These are phyloP conservation scores for Papilio demoleus DNA, from an alignment of 2,888 invertebrate species.

Conservation along the genomic window DNA sequence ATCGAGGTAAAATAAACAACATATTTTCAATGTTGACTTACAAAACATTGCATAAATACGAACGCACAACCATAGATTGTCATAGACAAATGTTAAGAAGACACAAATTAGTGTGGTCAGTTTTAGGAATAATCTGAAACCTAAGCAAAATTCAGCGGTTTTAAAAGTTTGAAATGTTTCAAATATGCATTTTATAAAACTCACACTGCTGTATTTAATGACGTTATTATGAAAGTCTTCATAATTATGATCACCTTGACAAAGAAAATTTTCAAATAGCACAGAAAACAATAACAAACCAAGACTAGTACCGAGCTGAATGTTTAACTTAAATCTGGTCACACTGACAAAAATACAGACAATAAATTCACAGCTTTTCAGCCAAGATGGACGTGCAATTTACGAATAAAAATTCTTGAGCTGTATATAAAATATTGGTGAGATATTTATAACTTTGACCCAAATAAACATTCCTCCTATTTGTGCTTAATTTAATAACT, in stretches of 20 bases:
- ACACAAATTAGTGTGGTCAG: background rate
- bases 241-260: no score
- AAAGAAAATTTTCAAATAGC: no score
- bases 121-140: background rate
- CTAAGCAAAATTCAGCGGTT: background rate
- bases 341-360: conserved; percentile 26
- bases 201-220: no score
- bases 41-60: no score
- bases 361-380: conserved; percentile 57
- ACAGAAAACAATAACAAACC: background rate
- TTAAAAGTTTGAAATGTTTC: background rate
- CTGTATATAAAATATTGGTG: conserved; percentile 43
- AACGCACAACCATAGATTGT: background rate
- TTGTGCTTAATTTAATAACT: conserved; percentile 47
- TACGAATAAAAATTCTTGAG: conserved; percentile 50
- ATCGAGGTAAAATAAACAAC: no score
- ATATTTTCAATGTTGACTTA: no score
- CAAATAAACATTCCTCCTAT: conserved; percentile 35
- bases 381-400: conserved; percentile 78
- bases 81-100: background rate
- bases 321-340: background rate
- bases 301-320: background rate
- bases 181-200: no score
- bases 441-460: conserved; percentile 45
- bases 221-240: no score